These are phyloP conservation scores for Drosophila neotestacea DNA, from an alignment of 2,888 invertebrate species.

Conservation along the genomic window DNA sequence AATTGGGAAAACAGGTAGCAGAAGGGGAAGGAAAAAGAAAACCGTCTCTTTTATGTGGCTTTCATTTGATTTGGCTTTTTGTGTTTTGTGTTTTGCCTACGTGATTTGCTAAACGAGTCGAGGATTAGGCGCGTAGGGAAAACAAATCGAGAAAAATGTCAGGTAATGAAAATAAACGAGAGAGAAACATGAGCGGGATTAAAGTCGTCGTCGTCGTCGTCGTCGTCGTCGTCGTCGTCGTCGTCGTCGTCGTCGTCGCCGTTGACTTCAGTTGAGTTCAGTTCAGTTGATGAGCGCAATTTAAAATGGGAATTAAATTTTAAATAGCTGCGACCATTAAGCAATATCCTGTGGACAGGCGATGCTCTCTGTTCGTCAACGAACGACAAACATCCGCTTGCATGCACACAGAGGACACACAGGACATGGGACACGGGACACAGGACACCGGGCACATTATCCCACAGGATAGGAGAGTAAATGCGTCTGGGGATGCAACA, in stretches of 20 bases:
- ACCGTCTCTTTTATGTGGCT: slow-evolving; percentile 22
- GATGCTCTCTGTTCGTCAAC: slow-evolving; percentile 19
- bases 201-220: slow-evolving; percentile 16
- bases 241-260: slow-evolving; percentile 6
- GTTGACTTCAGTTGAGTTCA: neutral
- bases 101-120: slow-evolving; percentile 70
- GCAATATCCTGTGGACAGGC: slow-evolving; percentile 60
- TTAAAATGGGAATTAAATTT: slow-evolving; percentile 58
- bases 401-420: slow-evolving; percentile 33
- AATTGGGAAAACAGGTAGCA: slow-evolving; percentile 31
- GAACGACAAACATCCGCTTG: slow-evolving; percentile 56
- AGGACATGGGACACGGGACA: slow-evolving; percentile 28
- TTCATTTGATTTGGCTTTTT: slow-evolving; percentile 28
- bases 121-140: slow-evolving; percentile 60
- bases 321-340: slow-evolving; percentile 76
- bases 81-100: slow-evolving; percentile 39
- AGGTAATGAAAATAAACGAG: slow-evolving; percentile 63
- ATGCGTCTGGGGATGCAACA: slow-evolving; percentile 39
- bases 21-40: slow-evolving; percentile 11
- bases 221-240: neutral
- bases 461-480: slow-evolving; percentile 20
- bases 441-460: slow-evolving; percentile 10
- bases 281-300: slow-evolving; percentile 17
- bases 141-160: slow-evolving; percentile 21
- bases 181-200: slow-evolving; percentile 12